phyloP scores from a whole-genome alignment of 1,140 invertebrate genomes.

The Pristionchus pacificus region DNA sequence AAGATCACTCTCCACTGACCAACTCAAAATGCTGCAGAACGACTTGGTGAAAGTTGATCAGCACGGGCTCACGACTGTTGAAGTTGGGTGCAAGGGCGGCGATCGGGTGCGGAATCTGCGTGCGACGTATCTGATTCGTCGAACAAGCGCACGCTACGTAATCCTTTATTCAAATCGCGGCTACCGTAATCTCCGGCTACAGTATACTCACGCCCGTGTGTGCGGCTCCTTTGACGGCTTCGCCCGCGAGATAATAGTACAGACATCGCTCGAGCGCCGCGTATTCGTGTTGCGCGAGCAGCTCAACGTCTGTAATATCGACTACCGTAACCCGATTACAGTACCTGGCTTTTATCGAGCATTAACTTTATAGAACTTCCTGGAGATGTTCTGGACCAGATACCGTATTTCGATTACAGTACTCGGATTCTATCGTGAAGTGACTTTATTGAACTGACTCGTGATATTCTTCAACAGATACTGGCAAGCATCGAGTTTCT shows the following conservation, averaged over 20 bases:
- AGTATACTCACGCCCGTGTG: neutral
- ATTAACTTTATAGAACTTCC: slow-evolving; percentile 20
- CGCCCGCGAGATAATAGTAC: slow-evolving; percentile 53
- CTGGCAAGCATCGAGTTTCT: slow-evolving; percentile 45
- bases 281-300: slow-evolving; percentile 49
- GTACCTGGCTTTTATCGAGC: neutral
- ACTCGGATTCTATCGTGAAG: neutral
- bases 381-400: slow-evolving; percentile 43
- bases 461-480: slow-evolving; percentile 45
- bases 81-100: slow-evolving; percentile 50
- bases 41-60: slow-evolving; percentile 43
- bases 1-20: slow-evolving; percentile 24
- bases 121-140: too few relatives aligned
- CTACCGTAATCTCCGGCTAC: too few relatives aligned
- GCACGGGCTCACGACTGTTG: slow-evolving; percentile 26
- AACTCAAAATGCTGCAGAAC: slow-evolving; percentile 55
- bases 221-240: slow-evolving; percentile 39
- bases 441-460: slow-evolving; percentile 26
- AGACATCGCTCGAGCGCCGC: slow-evolving; percentile 53
- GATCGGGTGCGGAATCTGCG: slow-evolving; percentile 44
- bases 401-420: slow-evolving; percentile 39
- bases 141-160: too few relatives aligned
- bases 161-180: neutral
- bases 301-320: slow-evolving; percentile 37
- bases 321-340: slow-evolving; percentile 15